These are phyloP conservation scores for Pristionchus pacificus DNA, from an alignment of 1,140 invertebrate species.

Conservation along the genomic window DNA sequence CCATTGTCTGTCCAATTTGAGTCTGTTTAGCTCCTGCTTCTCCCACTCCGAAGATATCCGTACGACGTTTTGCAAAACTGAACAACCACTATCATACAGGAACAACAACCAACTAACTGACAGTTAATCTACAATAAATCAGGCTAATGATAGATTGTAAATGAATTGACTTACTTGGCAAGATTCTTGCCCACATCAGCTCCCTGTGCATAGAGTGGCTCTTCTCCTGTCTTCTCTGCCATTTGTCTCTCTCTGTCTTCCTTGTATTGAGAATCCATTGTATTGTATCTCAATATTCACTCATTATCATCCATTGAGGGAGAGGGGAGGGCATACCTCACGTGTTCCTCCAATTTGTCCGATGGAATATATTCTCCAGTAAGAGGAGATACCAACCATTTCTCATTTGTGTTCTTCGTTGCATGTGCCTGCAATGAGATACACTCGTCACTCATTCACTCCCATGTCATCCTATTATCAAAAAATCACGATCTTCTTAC, in stretches of 20 bases:
- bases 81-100: too few species aligned
- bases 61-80: slow-evolving; percentile 91
- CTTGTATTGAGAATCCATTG: slow-evolving; percentile 94
- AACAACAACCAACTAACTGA: too few species aligned
- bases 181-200: slow-evolving; percentile 82
- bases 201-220: slow-evolving; percentile 78
- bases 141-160: too few species aligned
- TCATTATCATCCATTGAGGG: not conserved
- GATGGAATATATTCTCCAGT: slow-evolving; percentile 95
- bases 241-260: slow-evolving; percentile 86
- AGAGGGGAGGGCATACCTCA: slow-evolving; percentile 68
- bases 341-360: slow-evolving; percentile 92
- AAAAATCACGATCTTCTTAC: not conserved
- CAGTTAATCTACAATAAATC: too few species aligned
- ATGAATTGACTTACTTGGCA: slow-evolving; percentile 7
- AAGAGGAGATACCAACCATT: slow-evolving; percentile 93
- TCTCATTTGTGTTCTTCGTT: slow-evolving; percentile 68
- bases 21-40: slow-evolving; percentile 85
- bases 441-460: too few species aligned
- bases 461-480: not conserved
- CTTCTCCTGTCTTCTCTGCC: slow-evolving; percentile 74
- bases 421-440: not conserved
- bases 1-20: slow-evolving; percentile 94
- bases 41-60: slow-evolving; percentile 98
- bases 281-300: slow-evolving; percentile 66